phyloP scores from a whole-genome alignment of 1,140 invertebrate species.

The Tetragonula clypearis region DNA sequence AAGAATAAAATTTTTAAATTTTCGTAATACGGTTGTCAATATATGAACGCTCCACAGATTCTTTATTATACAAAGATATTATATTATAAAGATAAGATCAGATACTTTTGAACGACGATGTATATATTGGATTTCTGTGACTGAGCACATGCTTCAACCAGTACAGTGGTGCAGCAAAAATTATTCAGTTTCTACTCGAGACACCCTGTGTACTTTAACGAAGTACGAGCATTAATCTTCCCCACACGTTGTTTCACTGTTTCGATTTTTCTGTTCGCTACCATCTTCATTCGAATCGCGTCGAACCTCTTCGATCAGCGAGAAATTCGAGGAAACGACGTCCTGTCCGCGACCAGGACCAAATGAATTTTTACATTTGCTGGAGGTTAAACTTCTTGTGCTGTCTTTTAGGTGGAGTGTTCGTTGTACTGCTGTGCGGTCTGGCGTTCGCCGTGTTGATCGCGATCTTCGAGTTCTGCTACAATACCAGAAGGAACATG shows the following conservation, averaged over 20 bases:
- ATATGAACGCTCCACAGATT: too few species aligned
- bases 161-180: too few species aligned
- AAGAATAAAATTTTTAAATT: too few species aligned
- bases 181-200: neutral
- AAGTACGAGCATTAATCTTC: neutral
- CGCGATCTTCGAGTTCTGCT: conserved; percentile 91
- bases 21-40: too few species aligned
- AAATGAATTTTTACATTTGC: conserved; percentile 42
- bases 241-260: neutral
- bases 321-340: neutral
- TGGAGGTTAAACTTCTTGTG: neutral
- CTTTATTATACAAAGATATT: too few species aligned
- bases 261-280: neutral
- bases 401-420: conserved; percentile 88
- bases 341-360: neutral
- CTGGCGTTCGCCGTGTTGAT: conserved; percentile 88
- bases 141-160: too few species aligned
- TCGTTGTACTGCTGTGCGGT: conserved; percentile 93
- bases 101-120: too few species aligned
- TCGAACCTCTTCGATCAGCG: neutral
- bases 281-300: neutral
- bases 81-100: too few species aligned
- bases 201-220: neutral
- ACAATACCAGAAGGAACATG: conserved; percentile 88
- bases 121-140: too few species aligned